A percentile compares a stretch with the other conserved stretches of the same genome.
phyloP scores from a whole-genome alignment of 1,140 invertebrate species.

The Archegozetes longisetosus region DNA sequence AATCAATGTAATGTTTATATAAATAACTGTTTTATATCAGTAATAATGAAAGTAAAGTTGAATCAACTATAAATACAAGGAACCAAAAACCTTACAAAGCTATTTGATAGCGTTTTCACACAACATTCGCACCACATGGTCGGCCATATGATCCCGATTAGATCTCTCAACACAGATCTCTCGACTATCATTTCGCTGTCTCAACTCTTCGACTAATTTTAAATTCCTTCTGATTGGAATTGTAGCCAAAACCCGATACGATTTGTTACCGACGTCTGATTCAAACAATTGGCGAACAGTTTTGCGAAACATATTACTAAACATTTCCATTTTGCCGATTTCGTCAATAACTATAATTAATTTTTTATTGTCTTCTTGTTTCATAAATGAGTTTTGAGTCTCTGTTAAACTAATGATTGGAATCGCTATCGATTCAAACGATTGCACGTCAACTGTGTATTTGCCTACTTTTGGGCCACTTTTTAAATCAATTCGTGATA shows the following conservation, averaged over 20 bases:
- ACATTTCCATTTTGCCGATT: constrained; percentile 50
- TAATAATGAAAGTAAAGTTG: not conserved
- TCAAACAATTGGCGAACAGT: not conserved
- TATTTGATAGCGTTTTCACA: not conserved
- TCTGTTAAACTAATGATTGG: constrained; percentile 28
- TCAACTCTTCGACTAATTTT: not conserved
- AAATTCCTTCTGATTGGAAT: not conserved
- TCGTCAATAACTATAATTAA: constrained; percentile 39
- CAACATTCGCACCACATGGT: not conserved
- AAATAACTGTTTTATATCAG: not conserved
- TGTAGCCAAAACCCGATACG: not conserved
- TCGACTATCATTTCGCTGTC: not conserved
- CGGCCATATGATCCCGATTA: not conserved
- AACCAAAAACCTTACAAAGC: not conserved
- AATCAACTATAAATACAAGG: not conserved
- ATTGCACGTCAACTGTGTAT: constrained; percentile 38
- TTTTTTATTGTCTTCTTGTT: not conserved
- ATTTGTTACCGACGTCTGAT: not conserved
- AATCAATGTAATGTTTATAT: not conserved
- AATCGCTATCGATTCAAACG: constrained; percentile 40
- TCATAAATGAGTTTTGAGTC: too few relatives aligned
- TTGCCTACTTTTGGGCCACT: constrained; percentile 35
- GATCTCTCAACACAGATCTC: not conserved
- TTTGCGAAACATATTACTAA: constrained; percentile 36
- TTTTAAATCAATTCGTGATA: not conserved